Evolutionary conservation across 2,113 vertebrate genomes (phyloP).

Genomic region (Pagrus major): DNA sequence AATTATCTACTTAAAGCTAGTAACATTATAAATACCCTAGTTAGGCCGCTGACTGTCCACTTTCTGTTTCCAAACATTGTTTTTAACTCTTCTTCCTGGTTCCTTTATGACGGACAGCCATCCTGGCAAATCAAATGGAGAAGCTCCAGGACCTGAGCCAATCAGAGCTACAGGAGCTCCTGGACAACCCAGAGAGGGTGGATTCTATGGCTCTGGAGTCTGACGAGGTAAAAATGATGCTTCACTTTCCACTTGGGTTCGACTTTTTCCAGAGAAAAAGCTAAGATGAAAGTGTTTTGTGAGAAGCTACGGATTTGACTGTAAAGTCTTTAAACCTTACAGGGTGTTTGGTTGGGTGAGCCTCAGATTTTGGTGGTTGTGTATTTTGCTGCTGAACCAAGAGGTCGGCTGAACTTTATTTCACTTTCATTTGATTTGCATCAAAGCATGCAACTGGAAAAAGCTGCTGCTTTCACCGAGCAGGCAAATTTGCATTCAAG

Average conservation of each 20-base stretch:
- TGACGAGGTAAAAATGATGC: constrained; percentile 79
- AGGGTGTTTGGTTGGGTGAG: background rate
- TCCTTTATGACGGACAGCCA: constrained; percentile 69
- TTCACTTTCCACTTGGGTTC: constrained; percentile 12
- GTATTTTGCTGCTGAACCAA: background rate
- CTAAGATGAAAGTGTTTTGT: background rate
- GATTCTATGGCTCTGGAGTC: constrained; percentile 86
- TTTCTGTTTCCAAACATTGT: constrained; percentile 51
- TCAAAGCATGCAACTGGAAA: background rate
- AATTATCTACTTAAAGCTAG: background rate
- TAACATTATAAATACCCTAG: background rate
- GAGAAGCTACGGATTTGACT: background rate
- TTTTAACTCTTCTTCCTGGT: constrained; percentile 65
- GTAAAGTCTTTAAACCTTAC: background rate
- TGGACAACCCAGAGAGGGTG: constrained; percentile 83
- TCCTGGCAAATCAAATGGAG: constrained; percentile 87
- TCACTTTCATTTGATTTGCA: background rate
- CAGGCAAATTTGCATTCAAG: background rate
- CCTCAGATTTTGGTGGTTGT: too few relatives aligned
- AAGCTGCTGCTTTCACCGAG: background rate
- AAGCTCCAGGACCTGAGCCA: constrained; percentile 86
- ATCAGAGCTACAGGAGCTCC: constrained; percentile 85
- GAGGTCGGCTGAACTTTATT: background rate
- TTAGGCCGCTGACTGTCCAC: constrained; percentile 9
- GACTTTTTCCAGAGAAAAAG: background rate